Evolutionary conservation across 2,888 invertebrate genomes (phyloP), one percentile per base, ranked within the genome.

Genomic region (Cremastinae sp.): DNA sequence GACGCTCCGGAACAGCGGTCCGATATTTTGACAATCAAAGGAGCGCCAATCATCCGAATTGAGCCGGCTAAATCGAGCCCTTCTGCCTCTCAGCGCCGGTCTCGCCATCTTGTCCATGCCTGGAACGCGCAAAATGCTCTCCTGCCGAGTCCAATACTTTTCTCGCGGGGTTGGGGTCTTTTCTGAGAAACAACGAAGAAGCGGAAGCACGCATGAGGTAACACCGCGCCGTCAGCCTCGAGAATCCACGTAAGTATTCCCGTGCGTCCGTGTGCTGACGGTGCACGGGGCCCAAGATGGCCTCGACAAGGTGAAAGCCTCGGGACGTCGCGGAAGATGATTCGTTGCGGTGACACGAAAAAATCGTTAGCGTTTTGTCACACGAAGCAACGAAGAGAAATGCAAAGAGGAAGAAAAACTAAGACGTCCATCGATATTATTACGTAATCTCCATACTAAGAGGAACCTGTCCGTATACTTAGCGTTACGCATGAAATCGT

Each of bases 151-250:
- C 22, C 62, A 41, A 16, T 37, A 58, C 37, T 70, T 64, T 74
- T 62, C 64, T 58, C 58, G 49, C 28, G 10, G 12, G 22, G 37
- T 18, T 39, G 45, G 10, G 37, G 58, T 43, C 20, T 53, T 49
- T 65, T 69, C 70, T 74, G 73, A 69, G 69, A 74, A 70, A 65
- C 64, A 37, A 45, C 76, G 69, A 55, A 74, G 73, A 65, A 73
- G 49, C 71, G 80, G 80, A 80, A 79, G 71, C 75, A 80, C 79
- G 80, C 80, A 78, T 80, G 79, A 79, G 75, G 65, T 72, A 79
- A 74, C 80, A 80, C 76, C 74, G 69, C 74, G 69, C 56, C 55
- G 71, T 56, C 73, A 76, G 73, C 76, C 76, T 70, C 61, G 14
- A 14, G 64, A 53, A 69, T 20, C 55, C 49, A 2, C 16, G 45